Evolutionary conservation across 1,140 invertebrate species (phyloP).

Genomic region (Anadara kagoshimensis): DNA sequence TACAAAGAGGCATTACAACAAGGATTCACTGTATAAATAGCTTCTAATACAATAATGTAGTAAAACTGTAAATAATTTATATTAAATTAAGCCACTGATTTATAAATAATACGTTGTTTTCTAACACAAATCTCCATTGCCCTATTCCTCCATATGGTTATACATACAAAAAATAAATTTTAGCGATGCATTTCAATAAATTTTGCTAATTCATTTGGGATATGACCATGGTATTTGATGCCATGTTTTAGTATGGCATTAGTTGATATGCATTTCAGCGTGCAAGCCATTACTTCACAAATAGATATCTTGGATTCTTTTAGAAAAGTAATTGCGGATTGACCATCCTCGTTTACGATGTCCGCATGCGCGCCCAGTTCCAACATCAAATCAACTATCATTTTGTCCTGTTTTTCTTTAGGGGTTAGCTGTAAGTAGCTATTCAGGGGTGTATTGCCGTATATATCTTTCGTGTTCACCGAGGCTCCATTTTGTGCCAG

Average conservation of each 20-base stretch:
- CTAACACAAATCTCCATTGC: too few species aligned
- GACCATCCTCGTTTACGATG: neutral
- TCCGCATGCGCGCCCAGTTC: slow-evolving; percentile 10
- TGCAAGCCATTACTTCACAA: neutral
- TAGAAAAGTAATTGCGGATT: neutral
- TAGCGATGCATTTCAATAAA: slow-evolving; percentile 14
- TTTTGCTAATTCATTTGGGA: neutral
- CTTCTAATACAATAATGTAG: too few species aligned
- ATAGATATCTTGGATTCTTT: neutral
- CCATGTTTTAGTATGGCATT: neutral
- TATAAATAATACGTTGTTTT: too few species aligned
- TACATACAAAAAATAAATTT: neutral
- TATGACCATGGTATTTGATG: neutral
- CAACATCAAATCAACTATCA: slow-evolving; percentile 8
- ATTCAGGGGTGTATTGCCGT: slow-evolving; percentile 12
- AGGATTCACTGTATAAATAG: too few species aligned
- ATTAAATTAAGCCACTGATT: too few species aligned
- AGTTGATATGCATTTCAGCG: neutral
- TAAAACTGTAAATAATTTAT: too few species aligned
- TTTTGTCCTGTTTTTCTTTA: neutral
- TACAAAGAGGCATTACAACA: too few species aligned
- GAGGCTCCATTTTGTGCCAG: neutral
- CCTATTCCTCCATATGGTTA: neutral
- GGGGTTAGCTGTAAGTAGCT: neutral
- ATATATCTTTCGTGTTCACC: slow-evolving; percentile 8